Evolutionary conservation across 2,797 vertebrate genomes (phyloP).

Genomic region (Brachyrhaphis roseni): DNA sequence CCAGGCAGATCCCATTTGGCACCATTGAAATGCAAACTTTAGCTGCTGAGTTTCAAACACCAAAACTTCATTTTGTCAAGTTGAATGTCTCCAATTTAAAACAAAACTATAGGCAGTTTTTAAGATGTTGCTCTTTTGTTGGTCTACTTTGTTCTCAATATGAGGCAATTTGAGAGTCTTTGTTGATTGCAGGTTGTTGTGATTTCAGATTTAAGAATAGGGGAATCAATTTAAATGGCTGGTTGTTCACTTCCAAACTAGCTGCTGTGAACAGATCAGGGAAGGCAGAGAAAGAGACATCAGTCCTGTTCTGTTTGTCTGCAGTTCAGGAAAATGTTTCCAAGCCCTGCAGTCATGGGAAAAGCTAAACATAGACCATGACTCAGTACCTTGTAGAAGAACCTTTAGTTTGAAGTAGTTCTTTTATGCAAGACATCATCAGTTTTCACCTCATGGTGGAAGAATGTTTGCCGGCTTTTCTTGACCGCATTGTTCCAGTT

Average conservation of each 20-base stretch:
- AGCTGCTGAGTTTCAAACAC: slow-evolving; percentile 15
- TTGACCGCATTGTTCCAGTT: neutral
- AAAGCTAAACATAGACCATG: neutral
- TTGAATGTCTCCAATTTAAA: neutral
- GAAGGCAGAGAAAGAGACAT: neutral
- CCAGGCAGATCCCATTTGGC: slow-evolving; percentile 41
- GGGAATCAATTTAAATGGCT: neutral
- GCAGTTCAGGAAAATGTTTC: neutral
- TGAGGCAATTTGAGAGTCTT: neutral
- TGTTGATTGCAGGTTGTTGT: no score
- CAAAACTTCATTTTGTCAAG: neutral
- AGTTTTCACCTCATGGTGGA: neutral
- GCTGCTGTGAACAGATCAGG: neutral
- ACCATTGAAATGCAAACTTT: neutral
- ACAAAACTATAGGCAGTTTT: neutral
- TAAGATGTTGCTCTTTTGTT: neutral
- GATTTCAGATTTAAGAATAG: neutral
- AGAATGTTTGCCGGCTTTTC: neutral
- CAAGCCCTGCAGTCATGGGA: neutral
- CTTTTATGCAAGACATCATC: neutral
- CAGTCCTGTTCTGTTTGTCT: neutral
- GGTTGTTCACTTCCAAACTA: neutral
- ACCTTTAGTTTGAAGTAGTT: neutral
- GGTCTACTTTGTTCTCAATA: neutral
- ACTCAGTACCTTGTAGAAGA: neutral